Base-by-base conservation (phyloP, 2,113 vertebrate genomes). In the Vulpes ferrilata region DNA sequence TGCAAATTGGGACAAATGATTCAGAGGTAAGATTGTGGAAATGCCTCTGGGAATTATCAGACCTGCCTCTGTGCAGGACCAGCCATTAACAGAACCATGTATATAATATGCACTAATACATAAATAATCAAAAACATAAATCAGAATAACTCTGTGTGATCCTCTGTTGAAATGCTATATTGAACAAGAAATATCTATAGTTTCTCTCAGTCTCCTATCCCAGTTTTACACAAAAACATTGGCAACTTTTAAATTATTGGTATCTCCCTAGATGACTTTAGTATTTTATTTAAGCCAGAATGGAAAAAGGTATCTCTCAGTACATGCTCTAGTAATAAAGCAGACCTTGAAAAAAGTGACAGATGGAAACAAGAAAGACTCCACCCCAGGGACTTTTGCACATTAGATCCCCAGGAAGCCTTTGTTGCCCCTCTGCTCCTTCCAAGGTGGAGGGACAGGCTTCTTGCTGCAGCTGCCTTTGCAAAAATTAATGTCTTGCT, bases 401-500 rank as follows among this genome's bases (percentile, higher is more conserved):
- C 78, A 92, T 96, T 88, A 85, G 94, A 92, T 53, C 80, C 86
- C 38, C 80, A 13, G 7, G 90, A 95, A 95, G 65, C 81, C 79
- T 67, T n/a, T 51, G 84, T 67, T 62, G 11, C 73, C 27, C 7
- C 89, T 92, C 27, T 19, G 53, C 55, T 94, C 88, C 88, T 88
- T 91, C 92, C 51, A 88, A 90, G 81, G 80, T 92, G 43, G 59
- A 92, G 76, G 95, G 62, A 32, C 60, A 74, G 27, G 13, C 87
- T 87, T 88, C 94, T 96, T 57, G 43, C 53, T 17, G 55, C 92
- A 97, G 90, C 90, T 80, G 91, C 91, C 88, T 94, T 97, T 94
- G 96, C 93, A 90, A 90, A 96, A 96, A 95, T 95, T 51, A 96
- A 79, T 57, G 55, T 93, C 95, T 57, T 53, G 67, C 48, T 93